Conservation (phyloP, 2,888 invertebrate species). For the Proisotoma minuta region DNA sequence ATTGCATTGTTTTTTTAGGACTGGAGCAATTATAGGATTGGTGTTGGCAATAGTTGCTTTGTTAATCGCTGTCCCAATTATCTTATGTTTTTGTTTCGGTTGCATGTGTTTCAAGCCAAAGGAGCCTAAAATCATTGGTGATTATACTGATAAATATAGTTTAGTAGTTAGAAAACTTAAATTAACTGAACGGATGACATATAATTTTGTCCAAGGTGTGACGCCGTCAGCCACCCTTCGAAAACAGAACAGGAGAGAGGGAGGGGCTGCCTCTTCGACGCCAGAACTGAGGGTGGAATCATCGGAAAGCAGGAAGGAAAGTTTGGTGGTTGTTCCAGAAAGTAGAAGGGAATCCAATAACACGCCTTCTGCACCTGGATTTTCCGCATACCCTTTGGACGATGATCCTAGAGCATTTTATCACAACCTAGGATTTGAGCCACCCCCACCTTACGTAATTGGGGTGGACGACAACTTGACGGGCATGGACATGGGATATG, state of each 20-base stretch:
- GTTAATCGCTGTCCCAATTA: background rate
- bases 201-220: no score
- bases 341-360: background rate
- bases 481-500: no score
- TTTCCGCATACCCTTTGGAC: background rate
- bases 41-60: background rate
- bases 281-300: background rate
- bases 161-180: no score
- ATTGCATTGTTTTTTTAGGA: no score
- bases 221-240: conserved; percentile 1
- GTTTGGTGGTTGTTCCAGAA: background rate
- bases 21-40: conserved; percentile 1
- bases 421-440: background rate
- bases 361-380: background rate
- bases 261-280: no score
- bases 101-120: conserved; percentile 3
- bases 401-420: background rate
- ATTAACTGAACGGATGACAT: no score
- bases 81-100: conserved; percentile 1
- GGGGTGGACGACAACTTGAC: background rate
- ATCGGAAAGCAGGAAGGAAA: background rate
- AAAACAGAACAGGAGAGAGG: background rate
- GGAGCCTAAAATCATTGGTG: conserved; percentile 1
- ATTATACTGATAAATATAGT: background rate
- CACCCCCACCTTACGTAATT: background rate